These are phyloP conservation scores for Antennarius striatus DNA, from an alignment of 2,113 vertebrate genomes.

Conservation along the genomic window DNA sequence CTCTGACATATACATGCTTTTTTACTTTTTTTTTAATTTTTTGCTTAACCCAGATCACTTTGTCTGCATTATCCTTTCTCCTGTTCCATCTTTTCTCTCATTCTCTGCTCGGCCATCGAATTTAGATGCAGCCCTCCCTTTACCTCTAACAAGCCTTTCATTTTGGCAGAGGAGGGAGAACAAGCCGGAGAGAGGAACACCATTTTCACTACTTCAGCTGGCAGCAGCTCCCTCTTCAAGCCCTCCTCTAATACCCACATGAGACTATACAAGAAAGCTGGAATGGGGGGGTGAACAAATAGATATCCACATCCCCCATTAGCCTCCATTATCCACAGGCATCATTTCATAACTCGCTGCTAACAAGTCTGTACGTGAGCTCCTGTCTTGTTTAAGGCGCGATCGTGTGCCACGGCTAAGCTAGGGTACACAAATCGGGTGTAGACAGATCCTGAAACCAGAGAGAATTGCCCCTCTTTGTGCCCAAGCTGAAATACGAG, in stretches of 20 bases:
- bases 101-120: constrained; percentile 61
- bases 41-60: constrained; percentile 11
- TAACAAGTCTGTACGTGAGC: constrained; percentile 51
- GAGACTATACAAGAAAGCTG: constrained; percentile 38
- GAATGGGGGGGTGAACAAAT: constrained; percentile 62
- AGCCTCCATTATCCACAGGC: constrained; percentile 61
- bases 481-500: constrained; percentile 67
- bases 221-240: constrained; percentile 57
- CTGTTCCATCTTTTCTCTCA: constrained; percentile 26
- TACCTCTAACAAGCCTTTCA: constrained; percentile 74
- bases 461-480: constrained; percentile 64
- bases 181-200: constrained; percentile 53
- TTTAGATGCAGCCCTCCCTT: constrained; percentile 72
- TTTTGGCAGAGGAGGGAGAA: constrained; percentile 70
- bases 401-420: constrained; percentile 29
- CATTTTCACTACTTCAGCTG: constrained; percentile 67
- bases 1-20: background rate
- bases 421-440: constrained; percentile 58
- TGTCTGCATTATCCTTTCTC: constrained; percentile 9
- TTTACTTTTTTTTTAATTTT: constrained; percentile 8
- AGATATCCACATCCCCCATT: constrained; percentile 58
- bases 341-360: constrained; percentile 61
- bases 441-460: constrained; percentile 55
- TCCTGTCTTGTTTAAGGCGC: constrained; percentile 20
- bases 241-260: constrained; percentile 60